Percentiles rank a stretch among this genome's conserved stretches.
phyloP scores from a whole-genome alignment of 2,113 vertebrate genomes.

The Prunella himalayana region DNA sequence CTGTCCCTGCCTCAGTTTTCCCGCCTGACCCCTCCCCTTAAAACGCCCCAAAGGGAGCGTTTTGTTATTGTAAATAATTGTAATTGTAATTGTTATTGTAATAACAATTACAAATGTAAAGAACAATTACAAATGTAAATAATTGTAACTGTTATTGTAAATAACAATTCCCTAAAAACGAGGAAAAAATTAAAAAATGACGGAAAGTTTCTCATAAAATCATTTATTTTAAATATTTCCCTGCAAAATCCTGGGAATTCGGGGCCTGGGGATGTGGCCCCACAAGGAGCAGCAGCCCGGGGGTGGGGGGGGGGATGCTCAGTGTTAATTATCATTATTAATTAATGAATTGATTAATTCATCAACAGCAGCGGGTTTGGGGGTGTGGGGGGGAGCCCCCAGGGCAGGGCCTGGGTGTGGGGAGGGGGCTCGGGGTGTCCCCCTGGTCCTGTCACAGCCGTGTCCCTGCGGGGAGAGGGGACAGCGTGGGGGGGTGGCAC shows the following conservation, averaged over 20 bases:
- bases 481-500: neutral
- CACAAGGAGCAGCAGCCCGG: neutral
- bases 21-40: neutral
- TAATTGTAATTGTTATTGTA: no score
- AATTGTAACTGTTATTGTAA: no score
- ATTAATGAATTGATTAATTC: neutral
- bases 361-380: neutral
- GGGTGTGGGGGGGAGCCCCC: neutral
- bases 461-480: neutral
- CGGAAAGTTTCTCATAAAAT: neutral
- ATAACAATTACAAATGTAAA: no score
- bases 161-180: neutral
- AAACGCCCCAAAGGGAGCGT: neutral
- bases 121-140: no score
- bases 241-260: neutral
- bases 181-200: neutral
- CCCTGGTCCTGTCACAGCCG: neutral
- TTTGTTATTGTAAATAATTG: no score
- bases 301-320: neutral
- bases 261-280: neutral
- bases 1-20: neutral
- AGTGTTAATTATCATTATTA: neutral
- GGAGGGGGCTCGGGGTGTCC: neutral
- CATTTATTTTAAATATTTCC: conserved; percentile 46
- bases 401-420: neutral